These are phyloP conservation scores for Antheraea mylitta DNA, from an alignment of 1,140 invertebrate genomes.

Conservation along the genomic window DNA sequence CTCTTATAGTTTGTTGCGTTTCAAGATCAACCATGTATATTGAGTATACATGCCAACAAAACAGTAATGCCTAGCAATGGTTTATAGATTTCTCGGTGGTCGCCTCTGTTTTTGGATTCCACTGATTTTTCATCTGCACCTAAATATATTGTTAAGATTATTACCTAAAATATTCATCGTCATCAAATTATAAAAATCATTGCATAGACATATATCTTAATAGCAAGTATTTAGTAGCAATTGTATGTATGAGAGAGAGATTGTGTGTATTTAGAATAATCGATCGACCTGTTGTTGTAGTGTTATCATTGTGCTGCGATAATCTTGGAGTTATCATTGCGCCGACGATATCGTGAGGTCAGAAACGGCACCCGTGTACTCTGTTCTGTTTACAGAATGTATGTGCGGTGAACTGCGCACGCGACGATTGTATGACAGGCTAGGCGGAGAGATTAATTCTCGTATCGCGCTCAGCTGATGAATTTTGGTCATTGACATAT, in stretches of 20 bases:
- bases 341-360: neutral
- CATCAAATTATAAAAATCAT: neutral
- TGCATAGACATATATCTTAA: neutral
- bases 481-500: slow-evolving; percentile 15
- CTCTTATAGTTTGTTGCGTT: too few species aligned
- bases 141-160: too few species aligned
- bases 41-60: too few species aligned
- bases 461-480: neutral
- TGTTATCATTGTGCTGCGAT: neutral
- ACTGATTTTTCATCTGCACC: too few species aligned
- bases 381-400: slow-evolving; percentile 37
- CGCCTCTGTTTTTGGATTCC: too few species aligned
- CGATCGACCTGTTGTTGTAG: neutral
- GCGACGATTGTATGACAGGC: slow-evolving; percentile 47
- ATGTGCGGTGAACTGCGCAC: slow-evolving; percentile 37
- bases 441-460: neutral
- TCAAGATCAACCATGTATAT: too few species aligned
- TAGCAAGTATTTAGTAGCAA: neutral
- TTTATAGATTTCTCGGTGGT: too few species aligned
- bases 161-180: neutral
- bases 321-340: neutral
- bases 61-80: too few species aligned
- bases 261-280: too few species aligned
- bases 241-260: neutral
- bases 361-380: neutral